These are phyloP conservation scores for Catharus ustulatus DNA, from an alignment of 2,797 vertebrate species.

Conservation along the genomic window DNA sequence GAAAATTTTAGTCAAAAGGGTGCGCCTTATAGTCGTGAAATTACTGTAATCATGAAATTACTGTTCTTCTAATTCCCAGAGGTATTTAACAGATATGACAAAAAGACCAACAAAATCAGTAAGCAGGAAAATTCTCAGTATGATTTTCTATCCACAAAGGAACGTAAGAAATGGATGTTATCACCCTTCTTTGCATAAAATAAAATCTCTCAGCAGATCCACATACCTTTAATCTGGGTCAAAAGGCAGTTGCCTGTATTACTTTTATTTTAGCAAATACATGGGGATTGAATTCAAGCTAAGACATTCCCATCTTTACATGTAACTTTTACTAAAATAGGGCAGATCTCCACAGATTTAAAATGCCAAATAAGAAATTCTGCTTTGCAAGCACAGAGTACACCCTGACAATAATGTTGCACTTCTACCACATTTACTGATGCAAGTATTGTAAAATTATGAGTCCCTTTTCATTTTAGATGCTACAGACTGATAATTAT, in stretches of 20 bases:
- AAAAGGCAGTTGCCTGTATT: not conserved
- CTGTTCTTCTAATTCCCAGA: not conserved
- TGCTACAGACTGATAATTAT: not conserved
- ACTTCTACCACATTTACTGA: not conserved
- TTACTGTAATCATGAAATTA: too few species aligned
- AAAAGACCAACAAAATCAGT: not conserved
- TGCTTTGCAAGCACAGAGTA: not conserved
- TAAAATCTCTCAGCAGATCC: not conserved
- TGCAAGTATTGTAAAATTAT: not conserved
- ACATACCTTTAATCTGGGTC: not conserved
- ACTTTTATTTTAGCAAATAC: not conserved
- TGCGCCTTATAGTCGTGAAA: too few species aligned
- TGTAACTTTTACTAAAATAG: not conserved
- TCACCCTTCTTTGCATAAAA: not conserved
- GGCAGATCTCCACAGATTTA: not conserved
- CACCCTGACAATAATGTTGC: accelerated
- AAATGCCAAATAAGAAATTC: not conserved
- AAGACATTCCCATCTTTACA: not conserved
- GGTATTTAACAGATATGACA: not conserved
- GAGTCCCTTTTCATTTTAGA: not conserved
- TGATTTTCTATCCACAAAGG: not conserved
- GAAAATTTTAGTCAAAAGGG: too few species aligned
- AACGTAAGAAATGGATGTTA: not conserved
- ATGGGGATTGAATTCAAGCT: not conserved
- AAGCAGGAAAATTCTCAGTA: not conserved